A percentile compares a stretch with the other conserved stretches of the same genome.
Evolutionary conservation across 2,797 vertebrate species (phyloP).

Genomic region (Acanthiza pusilla): DNA sequence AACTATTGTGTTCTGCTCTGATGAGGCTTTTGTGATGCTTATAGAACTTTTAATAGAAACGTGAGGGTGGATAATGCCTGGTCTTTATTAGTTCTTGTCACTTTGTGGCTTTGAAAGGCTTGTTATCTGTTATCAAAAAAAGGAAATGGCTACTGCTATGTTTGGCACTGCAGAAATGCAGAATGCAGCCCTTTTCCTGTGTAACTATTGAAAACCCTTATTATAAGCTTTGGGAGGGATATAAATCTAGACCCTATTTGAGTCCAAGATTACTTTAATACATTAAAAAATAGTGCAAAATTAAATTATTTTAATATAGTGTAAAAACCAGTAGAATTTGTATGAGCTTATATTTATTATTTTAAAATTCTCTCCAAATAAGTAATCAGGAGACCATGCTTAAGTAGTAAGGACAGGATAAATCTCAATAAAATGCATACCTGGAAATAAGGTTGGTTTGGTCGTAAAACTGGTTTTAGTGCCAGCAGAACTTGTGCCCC

Average conservation of each 20-base stretch:
- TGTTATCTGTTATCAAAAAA: background rate
- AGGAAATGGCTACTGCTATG: background rate
- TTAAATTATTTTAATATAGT: background rate
- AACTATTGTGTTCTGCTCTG: background rate
- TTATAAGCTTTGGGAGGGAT: background rate
- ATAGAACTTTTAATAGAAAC: background rate
- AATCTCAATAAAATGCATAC: background rate
- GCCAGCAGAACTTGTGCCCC: background rate
- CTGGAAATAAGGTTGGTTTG: background rate
- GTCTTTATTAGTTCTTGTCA: slow-evolving; percentile 42
- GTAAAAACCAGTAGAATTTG: background rate
- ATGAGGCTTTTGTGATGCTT: background rate
- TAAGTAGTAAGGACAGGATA: background rate
- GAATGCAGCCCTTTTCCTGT: background rate
- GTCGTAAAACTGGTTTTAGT: background rate
- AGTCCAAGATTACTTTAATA: background rate
- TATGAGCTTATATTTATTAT: background rate
- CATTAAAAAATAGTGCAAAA: background rate
- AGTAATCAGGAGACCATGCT: background rate
- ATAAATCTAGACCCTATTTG: background rate
- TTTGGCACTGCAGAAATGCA: slow-evolving; percentile 7
- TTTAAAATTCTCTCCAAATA: background rate
- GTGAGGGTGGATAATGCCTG: background rate
- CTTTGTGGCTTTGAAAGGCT: slow-evolving; percentile 29
- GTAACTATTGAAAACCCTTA: background rate